These are phyloP conservation scores for Craseonycteris thonglongyai DNA, from an alignment of 2,113 vertebrate species.

Conservation along the genomic window DNA sequence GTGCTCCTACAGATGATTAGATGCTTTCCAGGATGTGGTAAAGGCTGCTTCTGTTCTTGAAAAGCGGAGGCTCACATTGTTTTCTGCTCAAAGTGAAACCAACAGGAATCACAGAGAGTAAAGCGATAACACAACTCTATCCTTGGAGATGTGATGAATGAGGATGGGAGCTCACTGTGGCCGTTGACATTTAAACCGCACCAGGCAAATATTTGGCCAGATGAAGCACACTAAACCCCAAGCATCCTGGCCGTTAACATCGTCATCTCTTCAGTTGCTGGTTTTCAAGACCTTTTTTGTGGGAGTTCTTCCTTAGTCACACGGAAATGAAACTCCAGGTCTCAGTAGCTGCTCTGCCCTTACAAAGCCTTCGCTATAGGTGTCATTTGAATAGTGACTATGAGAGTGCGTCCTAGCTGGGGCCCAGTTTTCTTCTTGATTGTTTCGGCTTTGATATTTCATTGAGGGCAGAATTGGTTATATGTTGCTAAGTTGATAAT, in stretches of 20 bases:
- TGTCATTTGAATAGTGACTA: background rate
- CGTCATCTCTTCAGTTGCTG: background rate
- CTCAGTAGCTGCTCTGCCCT: background rate
- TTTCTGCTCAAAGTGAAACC: background rate
- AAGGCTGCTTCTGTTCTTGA: background rate
- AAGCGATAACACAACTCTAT: background rate
- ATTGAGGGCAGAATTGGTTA: background rate
- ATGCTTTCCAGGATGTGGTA: background rate
- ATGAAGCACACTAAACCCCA: fast-evolving
- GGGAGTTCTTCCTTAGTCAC: background rate
- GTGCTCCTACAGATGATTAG: background rate
- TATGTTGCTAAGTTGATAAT: background rate
- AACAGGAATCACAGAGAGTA: background rate
- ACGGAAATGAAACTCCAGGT: too few relatives aligned
- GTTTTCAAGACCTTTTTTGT: background rate
- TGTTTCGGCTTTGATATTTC: background rate
- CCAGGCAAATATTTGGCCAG: background rate
- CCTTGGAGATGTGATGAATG: background rate
- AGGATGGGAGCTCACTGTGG: fast-evolving
- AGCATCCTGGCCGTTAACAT: background rate
- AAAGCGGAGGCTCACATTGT: background rate
- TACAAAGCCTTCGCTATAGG: fast-evolving
- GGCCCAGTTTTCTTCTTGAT: background rate
- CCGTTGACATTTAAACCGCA: background rate
- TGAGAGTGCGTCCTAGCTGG: background rate